Evolutionary conservation across 2,888 invertebrate genomes (phyloP), one percentile per base, ranked within the genome.

Genomic region (Zele albiditarsus): DNA sequence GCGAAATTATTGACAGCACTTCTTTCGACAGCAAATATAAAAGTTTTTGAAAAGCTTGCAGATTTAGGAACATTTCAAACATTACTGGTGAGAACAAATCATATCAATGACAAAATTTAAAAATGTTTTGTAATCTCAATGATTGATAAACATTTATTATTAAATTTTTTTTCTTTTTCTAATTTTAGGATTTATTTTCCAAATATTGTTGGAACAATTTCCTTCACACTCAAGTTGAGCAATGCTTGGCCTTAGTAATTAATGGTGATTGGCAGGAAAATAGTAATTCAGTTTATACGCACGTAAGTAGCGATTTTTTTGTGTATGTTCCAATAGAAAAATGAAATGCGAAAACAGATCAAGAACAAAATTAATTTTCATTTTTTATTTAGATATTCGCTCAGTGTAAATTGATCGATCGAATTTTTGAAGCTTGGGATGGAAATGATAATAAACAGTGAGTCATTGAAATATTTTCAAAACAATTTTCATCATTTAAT

Each of bases 151-250:
- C 42, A 53, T 62, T 70, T 42, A 66, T 69, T 27, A 67, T 65
- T 33, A n/a, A 38, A 62, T 67, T 70, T 74, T 66, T 28, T 74
- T 42, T 73, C 62, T 42, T 33, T 0, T 6, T 71, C 27, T 66
- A 33, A 20, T 91, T 95, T 84, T 90, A 97, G 92, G 95, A 97
- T 89, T 92, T 98, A 90, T 95, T 97, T 92, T 96, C 97, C 91
- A 92, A 93, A 89, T 96, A 95, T 91, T 93, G 94, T 80, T 95
- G 97, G 95, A 98, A 98, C 91, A 98, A 97, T 92, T 98, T 98
- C 91, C 92, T 98, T 88, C 98, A 98, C 90, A 95, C 95, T 81
- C 96, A 97, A 91, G 95, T 97, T 82, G 94, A 94, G 89, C 93
- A 94, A 89, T 94, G 96, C 88, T 90, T 97, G 83, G 91, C 92